Evolutionary conservation across 2,797 vertebrate species (phyloP).

Genomic region (Schizothorax lantsangensis): DNA sequence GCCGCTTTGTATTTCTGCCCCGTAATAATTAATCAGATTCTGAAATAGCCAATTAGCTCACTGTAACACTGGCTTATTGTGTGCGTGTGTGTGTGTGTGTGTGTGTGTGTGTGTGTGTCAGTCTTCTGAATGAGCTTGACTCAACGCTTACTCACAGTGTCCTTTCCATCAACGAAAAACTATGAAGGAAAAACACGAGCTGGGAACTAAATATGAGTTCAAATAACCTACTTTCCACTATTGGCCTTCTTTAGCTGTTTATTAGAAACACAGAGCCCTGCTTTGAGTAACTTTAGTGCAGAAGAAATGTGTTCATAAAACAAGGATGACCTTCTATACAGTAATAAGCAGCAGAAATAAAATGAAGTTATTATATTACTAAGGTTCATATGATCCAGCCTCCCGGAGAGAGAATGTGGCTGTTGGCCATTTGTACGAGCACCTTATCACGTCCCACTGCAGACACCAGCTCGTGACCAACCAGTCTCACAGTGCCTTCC

Average conservation of each 20-base stretch:
- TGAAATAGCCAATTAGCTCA: constrained; percentile 56
- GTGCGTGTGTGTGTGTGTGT: constrained; percentile 22
- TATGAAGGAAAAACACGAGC: constrained; percentile 22
- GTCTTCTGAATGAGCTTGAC: constrained; percentile 23
- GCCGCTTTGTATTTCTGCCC: constrained; percentile 29
- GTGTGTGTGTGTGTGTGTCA: background rate
- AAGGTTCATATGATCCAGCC: constrained; percentile 53
- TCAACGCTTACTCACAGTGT: constrained; percentile 5
- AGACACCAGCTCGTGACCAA: constrained; percentile 67
- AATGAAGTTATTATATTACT: constrained; percentile 54
- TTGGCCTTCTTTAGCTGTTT: background rate
- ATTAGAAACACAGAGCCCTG: background rate
- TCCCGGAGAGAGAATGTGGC: constrained; percentile 44
- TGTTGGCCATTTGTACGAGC: constrained; percentile 54
- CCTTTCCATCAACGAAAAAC: constrained; percentile 13
- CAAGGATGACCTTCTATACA: background rate
- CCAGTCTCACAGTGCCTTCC: constrained; percentile 68
- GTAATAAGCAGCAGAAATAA: constrained; percentile 52
- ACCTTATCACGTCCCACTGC: constrained; percentile 79
- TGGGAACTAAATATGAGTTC: background rate
- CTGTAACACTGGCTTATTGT: constrained; percentile 34
- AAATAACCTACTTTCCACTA: constrained; percentile 2
- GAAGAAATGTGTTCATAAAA: background rate
- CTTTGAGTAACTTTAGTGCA: constrained; percentile 3
- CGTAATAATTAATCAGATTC: constrained; percentile 54